Percentiles rank a stretch among this genome's conserved stretches.
Evolutionary conservation across 2,113 vertebrate species (phyloP).

Genomic region (Heterocephalus glaber): DNA sequence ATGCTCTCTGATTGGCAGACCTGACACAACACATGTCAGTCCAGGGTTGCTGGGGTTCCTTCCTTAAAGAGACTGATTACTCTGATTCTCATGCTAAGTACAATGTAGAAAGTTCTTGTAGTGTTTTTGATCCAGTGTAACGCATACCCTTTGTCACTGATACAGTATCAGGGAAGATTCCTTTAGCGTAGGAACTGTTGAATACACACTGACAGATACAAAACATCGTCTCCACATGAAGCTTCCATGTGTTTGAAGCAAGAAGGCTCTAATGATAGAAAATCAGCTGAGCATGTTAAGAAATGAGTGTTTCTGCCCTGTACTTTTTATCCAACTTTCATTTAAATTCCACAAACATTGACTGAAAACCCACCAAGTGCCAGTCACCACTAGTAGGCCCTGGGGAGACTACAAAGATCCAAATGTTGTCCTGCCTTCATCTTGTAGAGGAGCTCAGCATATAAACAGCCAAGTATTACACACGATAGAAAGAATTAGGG

Average conservation of each 20-base stretch:
- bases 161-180: not conserved
- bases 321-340: not conserved
- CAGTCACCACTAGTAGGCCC: not conserved
- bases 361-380: not conserved
- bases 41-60: not conserved
- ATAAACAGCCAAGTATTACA: not conserved
- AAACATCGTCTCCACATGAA: not conserved
- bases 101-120: not conserved
- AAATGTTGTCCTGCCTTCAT: not conserved
- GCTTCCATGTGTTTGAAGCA: not conserved
- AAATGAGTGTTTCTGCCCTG: not conserved
- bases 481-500: conserved; percentile 30
- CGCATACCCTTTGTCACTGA: not conserved
- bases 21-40: not conserved
- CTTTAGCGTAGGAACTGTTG: not conserved
- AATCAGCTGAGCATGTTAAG: not conserved
- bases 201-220: not conserved
- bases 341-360: conserved; percentile 56
- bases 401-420: conserved; percentile 15
- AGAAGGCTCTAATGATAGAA: not conserved
- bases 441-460: not conserved
- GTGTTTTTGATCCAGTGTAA: not conserved
- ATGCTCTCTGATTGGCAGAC: not conserved
- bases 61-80: not conserved
- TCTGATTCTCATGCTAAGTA: not conserved